A percentile compares a stretch with the other conserved stretches of the same genome.
phyloP scores from a whole-genome alignment of 2,113 vertebrate genomes.

The Chunga burmeisteri region DNA sequence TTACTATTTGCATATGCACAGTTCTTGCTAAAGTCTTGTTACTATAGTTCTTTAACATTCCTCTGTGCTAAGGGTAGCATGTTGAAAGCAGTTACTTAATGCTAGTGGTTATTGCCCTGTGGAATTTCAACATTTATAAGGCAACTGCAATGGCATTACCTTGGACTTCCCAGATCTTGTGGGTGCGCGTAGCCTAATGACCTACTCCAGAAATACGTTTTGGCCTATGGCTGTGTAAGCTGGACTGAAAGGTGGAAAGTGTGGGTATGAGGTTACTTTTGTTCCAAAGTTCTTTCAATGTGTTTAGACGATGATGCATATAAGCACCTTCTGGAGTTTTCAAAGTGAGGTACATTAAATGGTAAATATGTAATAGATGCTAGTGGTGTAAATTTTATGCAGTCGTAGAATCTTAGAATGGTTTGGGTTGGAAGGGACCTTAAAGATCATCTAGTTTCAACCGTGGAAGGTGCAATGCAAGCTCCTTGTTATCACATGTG shows the following conservation, averaged over 20 bases:
- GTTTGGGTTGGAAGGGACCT: too few relatives aligned
- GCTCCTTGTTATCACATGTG: neutral
- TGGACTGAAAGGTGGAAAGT: neutral
- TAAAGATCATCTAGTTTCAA: too few relatives aligned
- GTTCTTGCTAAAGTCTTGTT: neutral
- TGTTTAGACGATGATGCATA: neutral
- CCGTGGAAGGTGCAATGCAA: neutral
- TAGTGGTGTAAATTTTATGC: neutral
- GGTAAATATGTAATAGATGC: neutral
- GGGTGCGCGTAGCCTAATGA: neutral
- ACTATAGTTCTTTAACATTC: neutral
- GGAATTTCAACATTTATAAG: neutral
- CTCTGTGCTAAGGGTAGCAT: neutral
- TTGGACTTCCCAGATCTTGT: neutral
- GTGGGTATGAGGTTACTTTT: neutral
- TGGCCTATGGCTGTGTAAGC: neutral
- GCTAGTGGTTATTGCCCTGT: rapidly evolving
- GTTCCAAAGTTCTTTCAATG: neutral
- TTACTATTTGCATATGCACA: neutral
- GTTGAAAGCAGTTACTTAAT: neutral
- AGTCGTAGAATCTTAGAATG: too few relatives aligned
- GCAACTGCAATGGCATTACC: neutral
- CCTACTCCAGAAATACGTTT: rapidly evolving
- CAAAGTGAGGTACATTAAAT: neutral
- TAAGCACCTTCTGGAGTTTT: neutral